Evolutionary conservation across 2,797 vertebrate genomes (phyloP).

Genomic region (Epinephelus coioides): DNA sequence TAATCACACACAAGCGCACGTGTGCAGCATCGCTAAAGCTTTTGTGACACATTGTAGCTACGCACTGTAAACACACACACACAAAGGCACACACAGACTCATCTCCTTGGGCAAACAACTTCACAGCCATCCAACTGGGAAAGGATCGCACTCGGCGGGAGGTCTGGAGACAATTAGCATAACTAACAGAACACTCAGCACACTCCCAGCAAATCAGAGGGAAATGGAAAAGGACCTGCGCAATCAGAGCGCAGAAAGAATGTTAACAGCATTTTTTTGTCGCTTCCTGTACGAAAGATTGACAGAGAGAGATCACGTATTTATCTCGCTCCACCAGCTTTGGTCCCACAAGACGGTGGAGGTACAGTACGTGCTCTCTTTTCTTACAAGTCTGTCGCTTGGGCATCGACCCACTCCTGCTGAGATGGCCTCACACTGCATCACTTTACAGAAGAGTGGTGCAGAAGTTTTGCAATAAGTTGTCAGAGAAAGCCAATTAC

Average conservation of each 20-base stretch:
- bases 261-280: constrained; percentile 44
- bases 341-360: constrained; percentile 51
- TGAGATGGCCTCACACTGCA: constrained; percentile 53
- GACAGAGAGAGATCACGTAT: constrained; percentile 67
- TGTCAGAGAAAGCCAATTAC: constrained; percentile 53
- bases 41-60: constrained; percentile 62
- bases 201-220: constrained; percentile 61
- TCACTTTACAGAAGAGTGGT: constrained; percentile 52
- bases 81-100: constrained; percentile 48
- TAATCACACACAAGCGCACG: constrained; percentile 62
- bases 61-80: constrained; percentile 68
- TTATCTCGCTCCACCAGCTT: constrained; percentile 58
- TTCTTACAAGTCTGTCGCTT: constrained; percentile 39
- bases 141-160: constrained; percentile 73
- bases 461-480: constrained; percentile 57
- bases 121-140: constrained; percentile 80
- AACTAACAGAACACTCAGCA: constrained; percentile 80
- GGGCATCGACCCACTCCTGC: constrained; percentile 37
- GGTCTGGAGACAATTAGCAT: constrained; percentile 84
- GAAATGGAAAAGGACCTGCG: constrained; percentile 61
- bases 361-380: constrained; percentile 39
- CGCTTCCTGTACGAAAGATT: constrained; percentile 56
- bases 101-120: constrained; percentile 82
- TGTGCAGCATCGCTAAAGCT: constrained; percentile 64
- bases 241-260: constrained; percentile 54